Percentiles rank a stretch among this genome's conserved stretches.
Evolutionary conservation across 2,888 invertebrate species (phyloP).

Genomic region (Cryptocephalus primarius): DNA sequence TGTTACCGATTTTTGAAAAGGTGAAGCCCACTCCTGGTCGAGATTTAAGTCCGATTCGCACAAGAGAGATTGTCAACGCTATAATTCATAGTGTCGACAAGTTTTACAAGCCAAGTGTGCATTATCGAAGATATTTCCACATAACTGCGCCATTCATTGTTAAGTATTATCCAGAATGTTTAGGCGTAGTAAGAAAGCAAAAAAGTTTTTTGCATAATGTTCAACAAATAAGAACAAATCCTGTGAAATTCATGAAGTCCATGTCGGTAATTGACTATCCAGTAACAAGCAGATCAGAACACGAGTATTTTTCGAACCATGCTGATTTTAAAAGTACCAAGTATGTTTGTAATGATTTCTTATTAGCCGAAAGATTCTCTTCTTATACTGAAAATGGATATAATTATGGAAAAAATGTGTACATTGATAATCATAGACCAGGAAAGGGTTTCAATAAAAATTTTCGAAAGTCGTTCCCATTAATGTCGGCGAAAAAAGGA

Average conservation of each 20-base stretch:
- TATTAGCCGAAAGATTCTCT: constrained; percentile 23
- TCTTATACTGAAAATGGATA: constrained; percentile 15
- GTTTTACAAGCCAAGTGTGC: constrained; percentile 34
- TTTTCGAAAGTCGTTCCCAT: constrained; percentile 19
- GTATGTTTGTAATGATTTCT: constrained; percentile 23
- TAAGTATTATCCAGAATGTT: constrained; percentile 28
- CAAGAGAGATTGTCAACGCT: constrained; percentile 26
- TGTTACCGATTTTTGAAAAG: constrained; percentile 16
- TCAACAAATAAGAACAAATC: not conserved
- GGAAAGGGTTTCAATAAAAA: constrained; percentile 14
- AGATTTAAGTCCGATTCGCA: constrained; percentile 13
- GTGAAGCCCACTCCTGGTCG: constrained; percentile 19
- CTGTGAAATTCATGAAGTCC: not conserved
- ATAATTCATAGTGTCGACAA: constrained; percentile 34
- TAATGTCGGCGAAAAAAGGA: constrained; percentile 12
- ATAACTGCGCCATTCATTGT: constrained; percentile 28
- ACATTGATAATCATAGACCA: constrained; percentile 4
- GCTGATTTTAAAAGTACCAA: constrained; percentile 13
- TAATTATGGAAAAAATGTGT: constrained; percentile 6
- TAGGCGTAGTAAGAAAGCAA: constrained; percentile 11
- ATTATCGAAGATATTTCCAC: constrained; percentile 30
- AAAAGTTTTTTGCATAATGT: constrained; percentile 21
- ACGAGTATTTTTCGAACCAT: not conserved
- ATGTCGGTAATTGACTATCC: not conserved
- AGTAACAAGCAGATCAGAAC: not conserved